A percentile compares a stretch with the other conserved stretches of the same genome.
phyloP scores from a whole-genome alignment of 2,797 vertebrate species.

The Pseudomugil tenellus region DNA sequence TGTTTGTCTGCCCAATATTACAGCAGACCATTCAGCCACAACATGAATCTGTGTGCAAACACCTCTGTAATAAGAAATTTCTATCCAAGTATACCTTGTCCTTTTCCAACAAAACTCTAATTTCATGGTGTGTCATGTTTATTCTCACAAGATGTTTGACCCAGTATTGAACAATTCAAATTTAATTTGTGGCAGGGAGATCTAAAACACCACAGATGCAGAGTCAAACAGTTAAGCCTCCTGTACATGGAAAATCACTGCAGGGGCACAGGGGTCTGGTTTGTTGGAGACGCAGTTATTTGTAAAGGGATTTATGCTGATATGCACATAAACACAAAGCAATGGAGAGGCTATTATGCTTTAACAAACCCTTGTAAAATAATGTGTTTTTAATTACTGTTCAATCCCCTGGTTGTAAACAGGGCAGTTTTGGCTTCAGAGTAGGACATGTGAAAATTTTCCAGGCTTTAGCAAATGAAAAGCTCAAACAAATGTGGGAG shows the following conservation, averaged over 20 bases:
- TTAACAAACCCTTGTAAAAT: conserved; percentile 43
- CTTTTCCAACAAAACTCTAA: conserved; percentile 78
- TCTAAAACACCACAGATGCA: conserved; percentile 64
- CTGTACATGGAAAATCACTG: conserved; percentile 59
- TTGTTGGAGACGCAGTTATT: conserved; percentile 75
- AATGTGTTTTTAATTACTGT: conserved; percentile 62
- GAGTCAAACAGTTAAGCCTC: conserved; percentile 67
- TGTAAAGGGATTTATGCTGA: conserved; percentile 74
- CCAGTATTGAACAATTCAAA: conserved; percentile 81
- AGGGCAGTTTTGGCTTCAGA: conserved; percentile 26
- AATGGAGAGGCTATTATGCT: conserved; percentile 51
- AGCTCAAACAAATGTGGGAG: neutral
- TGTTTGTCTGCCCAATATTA: conserved; percentile 65
- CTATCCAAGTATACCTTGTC: conserved; percentile 73
- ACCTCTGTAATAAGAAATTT: conserved; percentile 77
- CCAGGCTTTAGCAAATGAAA: conserved; percentile 19
- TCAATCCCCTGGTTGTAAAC: conserved; percentile 31
- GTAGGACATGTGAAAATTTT: conserved; percentile 30
- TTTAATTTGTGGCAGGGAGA: conserved; percentile 79
- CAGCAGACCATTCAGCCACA: conserved; percentile 66
- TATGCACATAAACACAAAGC: conserved; percentile 58
- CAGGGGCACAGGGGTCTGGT: conserved; percentile 60
- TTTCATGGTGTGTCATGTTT: conserved; percentile 84
- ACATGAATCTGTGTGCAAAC: conserved; percentile 64
- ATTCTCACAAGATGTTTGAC: conserved; percentile 81